phyloP scores from a whole-genome alignment of 2,888 invertebrate species.

The Rhodophaea formosa region DNA sequence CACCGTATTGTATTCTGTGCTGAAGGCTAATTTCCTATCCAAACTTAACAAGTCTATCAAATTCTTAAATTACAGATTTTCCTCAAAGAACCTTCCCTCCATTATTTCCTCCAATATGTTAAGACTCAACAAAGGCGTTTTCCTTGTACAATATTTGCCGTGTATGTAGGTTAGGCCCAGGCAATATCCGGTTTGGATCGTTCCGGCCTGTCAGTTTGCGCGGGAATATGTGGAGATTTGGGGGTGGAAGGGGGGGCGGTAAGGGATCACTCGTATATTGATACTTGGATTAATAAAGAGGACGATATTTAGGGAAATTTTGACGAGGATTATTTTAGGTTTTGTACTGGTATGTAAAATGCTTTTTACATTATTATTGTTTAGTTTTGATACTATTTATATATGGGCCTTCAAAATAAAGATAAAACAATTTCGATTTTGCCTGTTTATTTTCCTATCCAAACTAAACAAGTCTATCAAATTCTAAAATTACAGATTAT shows the following conservation, averaged over 20 bases:
- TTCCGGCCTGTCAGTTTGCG: constrained; percentile 40
- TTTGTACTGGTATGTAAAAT: background rate
- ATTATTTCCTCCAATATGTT: constrained; percentile 11
- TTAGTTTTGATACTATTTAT: too few species aligned
- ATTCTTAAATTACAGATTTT: background rate
- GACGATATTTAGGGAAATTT: constrained; percentile 18
- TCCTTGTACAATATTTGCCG: constrained; percentile 13
- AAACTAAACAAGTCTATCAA: background rate
- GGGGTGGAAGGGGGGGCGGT: constrained; percentile 23
- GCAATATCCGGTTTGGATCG: constrained; percentile 47
- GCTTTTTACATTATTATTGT: too few species aligned
- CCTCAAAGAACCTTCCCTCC: background rate
- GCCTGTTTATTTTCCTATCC: too few species aligned
- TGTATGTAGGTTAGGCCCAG: constrained; percentile 30
- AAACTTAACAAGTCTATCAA: background rate
- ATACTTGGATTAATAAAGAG: constrained; percentile 23
- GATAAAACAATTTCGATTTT: too few species aligned
- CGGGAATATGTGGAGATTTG: constrained; percentile 37
- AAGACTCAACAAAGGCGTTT: constrained; percentile 13
- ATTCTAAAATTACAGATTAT: background rate
- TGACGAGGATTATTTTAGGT: background rate
- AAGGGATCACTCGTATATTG: constrained; percentile 30
- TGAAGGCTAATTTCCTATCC: too few species aligned
- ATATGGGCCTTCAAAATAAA: too few species aligned
- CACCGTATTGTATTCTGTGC: too few species aligned